phyloP scores from a whole-genome alignment of 2,113 vertebrate species.

The Phylloscopus trochilus region DNA sequence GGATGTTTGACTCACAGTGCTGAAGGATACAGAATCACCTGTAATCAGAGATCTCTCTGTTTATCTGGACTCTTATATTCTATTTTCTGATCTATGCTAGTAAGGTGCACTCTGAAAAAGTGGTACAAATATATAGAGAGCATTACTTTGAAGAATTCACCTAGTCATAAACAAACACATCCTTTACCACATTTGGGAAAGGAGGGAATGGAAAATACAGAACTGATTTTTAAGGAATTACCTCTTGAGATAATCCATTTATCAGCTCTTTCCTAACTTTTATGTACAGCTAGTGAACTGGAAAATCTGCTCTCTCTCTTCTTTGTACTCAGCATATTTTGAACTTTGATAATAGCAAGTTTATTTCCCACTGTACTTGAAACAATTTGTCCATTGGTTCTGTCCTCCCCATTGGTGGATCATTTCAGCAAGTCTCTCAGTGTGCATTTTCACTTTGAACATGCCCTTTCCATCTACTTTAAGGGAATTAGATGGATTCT shows the following conservation, averaged over 20 bases:
- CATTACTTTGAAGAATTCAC: neutral
- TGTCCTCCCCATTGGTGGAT: neutral
- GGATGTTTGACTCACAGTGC: neutral
- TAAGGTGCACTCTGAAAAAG: neutral
- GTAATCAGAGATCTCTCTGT: neutral
- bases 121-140: neutral
- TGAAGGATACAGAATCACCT: neutral
- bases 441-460: neutral
- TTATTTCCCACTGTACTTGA: neutral
- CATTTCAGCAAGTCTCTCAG: neutral
- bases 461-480: neutral
- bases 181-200: neutral
- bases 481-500: slow-evolving; percentile 1
- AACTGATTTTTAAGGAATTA: neutral
- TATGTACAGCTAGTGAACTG: neutral
- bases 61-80: neutral
- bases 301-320: neutral
- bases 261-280: neutral
- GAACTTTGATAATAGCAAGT: neutral
- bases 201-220: neutral
- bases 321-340: neutral
- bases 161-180: neutral
- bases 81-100: neutral
- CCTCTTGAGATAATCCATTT: neutral
- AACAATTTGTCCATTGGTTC: neutral